Evolutionary conservation across 2,888 invertebrate genomes (phyloP).

Genomic region (Mechanitis messenoides): DNA sequence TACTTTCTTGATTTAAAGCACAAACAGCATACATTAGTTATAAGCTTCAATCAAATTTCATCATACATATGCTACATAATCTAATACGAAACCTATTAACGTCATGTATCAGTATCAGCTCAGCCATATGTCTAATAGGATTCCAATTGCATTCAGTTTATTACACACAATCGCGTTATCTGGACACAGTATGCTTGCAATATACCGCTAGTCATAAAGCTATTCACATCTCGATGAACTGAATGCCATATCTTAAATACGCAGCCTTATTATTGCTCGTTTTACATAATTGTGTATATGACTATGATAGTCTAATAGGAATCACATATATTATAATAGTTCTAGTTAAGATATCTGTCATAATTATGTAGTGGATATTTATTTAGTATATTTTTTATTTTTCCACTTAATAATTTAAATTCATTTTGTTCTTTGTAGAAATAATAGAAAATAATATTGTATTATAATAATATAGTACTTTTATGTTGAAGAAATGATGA

Average conservation of each 20-base stretch:
- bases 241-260: neutral
- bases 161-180: conserved; percentile 63
- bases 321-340: neutral
- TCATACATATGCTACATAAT: conserved; percentile 38
- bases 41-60: conserved; percentile 31
- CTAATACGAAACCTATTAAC: conserved; percentile 60
- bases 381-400: no score
- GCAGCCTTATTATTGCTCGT: neutral
- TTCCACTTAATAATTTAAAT: no score
- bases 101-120: conserved; percentile 50
- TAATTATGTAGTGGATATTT: no score
- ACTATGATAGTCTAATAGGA: neutral
- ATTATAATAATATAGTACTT: no score
- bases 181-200: conserved; percentile 30
- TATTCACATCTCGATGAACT: conserved; percentile 26
- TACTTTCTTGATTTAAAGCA: neutral
- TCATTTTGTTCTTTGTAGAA: no score
- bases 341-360: no score
- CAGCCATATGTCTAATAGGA: conserved; percentile 66
- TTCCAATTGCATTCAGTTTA: conserved; percentile 65
- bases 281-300: neutral
- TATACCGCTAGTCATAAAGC: conserved; percentile 45
- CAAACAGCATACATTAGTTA: conserved; percentile 3
- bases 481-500: no score
- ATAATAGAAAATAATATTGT: no score